These are phyloP conservation scores for Agrotis exclamationis DNA, from an alignment of 2,888 invertebrate species.

Conservation along the genomic window DNA sequence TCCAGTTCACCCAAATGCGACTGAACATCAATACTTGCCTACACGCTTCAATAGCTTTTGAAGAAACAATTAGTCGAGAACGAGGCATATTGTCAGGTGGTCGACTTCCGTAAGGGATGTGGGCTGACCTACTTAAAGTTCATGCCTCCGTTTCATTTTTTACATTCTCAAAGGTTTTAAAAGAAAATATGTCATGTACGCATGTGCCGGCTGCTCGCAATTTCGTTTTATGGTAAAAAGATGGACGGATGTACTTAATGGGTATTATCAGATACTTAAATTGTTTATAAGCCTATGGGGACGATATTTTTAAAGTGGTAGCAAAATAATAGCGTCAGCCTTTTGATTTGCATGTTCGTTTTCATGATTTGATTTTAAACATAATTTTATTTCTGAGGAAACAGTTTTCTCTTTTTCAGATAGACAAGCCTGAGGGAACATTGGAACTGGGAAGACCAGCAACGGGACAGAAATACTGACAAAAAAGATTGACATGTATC, in stretches of 20 bases:
- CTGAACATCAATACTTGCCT: constrained; percentile 38
- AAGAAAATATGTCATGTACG: constrained; percentile 21
- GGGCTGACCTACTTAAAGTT: constrained; percentile 61
- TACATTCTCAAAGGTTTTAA: constrained; percentile 18
- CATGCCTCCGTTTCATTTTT: constrained; percentile 40
- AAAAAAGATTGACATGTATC: too few species aligned
- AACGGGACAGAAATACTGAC: too few species aligned
- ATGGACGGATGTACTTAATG: constrained; percentile 6
- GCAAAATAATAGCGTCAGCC: not conserved
- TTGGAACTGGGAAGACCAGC: too few species aligned
- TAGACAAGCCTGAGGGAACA: too few species aligned
- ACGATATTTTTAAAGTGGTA: not conserved
- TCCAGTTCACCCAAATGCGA: constrained; percentile 7
- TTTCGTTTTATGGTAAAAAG: not conserved
- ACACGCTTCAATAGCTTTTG: constrained; percentile 47
- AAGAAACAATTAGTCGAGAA: constrained; percentile 51
- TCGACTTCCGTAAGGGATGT: constrained; percentile 54
- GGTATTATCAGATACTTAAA: constrained; percentile 16
- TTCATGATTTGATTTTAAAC: too few species aligned
- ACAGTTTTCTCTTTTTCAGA: too few species aligned
- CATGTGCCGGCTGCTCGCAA: not conserved
- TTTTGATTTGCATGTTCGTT: not conserved
- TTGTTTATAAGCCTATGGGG: not conserved
- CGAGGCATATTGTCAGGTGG: constrained; percentile 50
- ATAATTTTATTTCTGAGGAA: too few species aligned